Base-by-base conservation (phyloP, 2,113 vertebrate genomes). In the Tyrannus savana region DNA sequence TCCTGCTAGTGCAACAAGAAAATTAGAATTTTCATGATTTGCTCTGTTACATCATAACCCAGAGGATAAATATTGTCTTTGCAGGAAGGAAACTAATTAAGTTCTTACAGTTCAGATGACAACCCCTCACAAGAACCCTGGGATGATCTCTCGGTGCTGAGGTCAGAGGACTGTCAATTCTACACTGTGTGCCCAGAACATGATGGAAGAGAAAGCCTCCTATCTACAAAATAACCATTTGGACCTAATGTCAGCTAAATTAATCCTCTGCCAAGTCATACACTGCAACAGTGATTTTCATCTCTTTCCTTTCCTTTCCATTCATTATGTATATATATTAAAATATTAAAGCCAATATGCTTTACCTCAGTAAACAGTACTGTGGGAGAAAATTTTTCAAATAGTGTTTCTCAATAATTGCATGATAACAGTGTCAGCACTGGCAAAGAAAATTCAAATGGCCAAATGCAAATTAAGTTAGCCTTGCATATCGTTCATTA, bases 361-460 rank as follows among this genome's bases (percentile, higher is more conserved):
- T 49, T 74, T 91, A 91, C 89, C 56, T 91, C 55, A 81, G 71
- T 84, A 89, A 90, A 93, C 63, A 84, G 80, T 10, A 63, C 18
- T 35, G 58, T 2, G 4, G 52, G 11, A 83, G 50, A 30, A 83
- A 78, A 30, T 39, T 68, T 89, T 68, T 91, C 60, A 55, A 68
- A 66, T 9, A 46, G 56, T 33, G 39, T 87, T 85, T 67, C 74
- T 67, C 39, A 92, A 71, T 85, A 95, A 92, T 59, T 92, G 82
- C 91, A 75, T 17, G 62, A 78, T 84, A 92, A 91, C 64, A 82
- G 55, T 19, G 7, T 69, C 90, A 87, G 69, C 9, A 3, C 52
- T 90, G 88, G 90, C 79, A 95, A 92, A 93, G 91, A 24, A 81
- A 95, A 95, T 78, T 94, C 87, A 77, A 81, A 71, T 93, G 68